phyloP scores from a whole-genome alignment of 2,113 vertebrate species.

The Pleuronectes platessa region DNA sequence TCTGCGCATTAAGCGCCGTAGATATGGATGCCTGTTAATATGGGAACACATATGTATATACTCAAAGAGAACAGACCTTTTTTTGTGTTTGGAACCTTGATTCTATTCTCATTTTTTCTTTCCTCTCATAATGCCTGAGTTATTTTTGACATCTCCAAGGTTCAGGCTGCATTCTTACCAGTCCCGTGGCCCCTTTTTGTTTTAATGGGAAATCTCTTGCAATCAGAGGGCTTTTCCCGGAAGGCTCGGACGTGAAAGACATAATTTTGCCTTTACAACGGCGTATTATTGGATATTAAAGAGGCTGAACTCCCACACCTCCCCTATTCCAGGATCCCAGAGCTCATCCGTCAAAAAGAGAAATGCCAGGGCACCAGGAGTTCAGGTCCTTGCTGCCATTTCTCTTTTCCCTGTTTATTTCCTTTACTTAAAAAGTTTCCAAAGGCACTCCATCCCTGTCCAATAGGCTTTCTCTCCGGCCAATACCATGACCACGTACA shows the following conservation, averaged over 20 bases:
- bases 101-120: constrained; percentile 14
- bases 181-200: constrained; percentile 45
- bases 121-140: constrained; percentile 13
- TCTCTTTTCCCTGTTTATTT: constrained; percentile 77
- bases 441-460: constrained; percentile 44
- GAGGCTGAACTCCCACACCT: constrained; percentile 57
- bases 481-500: constrained; percentile 34
- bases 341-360: constrained; percentile 76
- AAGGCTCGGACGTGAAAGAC: constrained; percentile 61
- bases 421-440: constrained; percentile 69
- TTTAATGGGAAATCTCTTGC: constrained; percentile 67
- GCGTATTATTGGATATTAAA: constrained; percentile 69
- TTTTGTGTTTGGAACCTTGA: constrained; percentile 19
- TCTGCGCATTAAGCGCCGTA: constrained; percentile 35
- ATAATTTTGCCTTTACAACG: constrained; percentile 66
- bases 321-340: constrained; percentile 44
- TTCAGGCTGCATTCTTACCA: constrained; percentile 45
- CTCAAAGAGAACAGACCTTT: constrained; percentile 22
- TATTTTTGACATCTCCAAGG: constrained; percentile 47
- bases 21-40: constrained; percentile 33
- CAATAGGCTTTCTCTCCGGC: constrained; percentile 34
- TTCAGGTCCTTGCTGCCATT: constrained; percentile 70
- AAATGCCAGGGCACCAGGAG: constrained; percentile 70
- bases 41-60: constrained; percentile 1
- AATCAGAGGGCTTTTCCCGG: constrained; percentile 69